Evolutionary conservation across 2,888 invertebrate species (phyloP).

Genomic region (Thumatha senex): DNA sequence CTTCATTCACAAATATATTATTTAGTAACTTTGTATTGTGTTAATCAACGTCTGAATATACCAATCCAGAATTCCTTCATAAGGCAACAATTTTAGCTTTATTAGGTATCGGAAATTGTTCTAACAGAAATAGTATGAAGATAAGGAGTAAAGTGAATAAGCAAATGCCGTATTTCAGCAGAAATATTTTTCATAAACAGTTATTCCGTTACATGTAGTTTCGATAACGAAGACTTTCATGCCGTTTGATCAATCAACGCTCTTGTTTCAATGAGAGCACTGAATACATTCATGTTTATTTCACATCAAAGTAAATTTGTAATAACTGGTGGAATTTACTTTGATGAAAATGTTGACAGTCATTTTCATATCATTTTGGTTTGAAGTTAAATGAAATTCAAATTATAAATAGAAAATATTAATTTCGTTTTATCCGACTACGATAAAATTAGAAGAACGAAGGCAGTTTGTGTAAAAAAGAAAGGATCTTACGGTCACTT

Average conservation of each 20-base stretch:
- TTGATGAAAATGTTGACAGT: too few relatives aligned
- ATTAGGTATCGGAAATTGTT: neutral
- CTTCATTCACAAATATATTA: too few relatives aligned
- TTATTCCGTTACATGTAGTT: conserved; percentile 24
- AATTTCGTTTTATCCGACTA: too few relatives aligned
- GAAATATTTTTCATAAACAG: conserved; percentile 35
- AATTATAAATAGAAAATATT: too few relatives aligned
- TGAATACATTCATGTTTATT: neutral
- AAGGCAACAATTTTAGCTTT: neutral
- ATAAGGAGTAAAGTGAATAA: neutral
- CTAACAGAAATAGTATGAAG: neutral
- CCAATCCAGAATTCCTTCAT: neutral
- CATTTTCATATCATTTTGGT: too few relatives aligned
- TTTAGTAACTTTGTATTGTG: too few relatives aligned
- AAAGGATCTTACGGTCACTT: too few relatives aligned
- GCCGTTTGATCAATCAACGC: conserved; percentile 37
- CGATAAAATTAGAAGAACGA: too few relatives aligned
- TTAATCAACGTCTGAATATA: too few relatives aligned
- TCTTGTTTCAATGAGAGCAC: conserved; percentile 35
- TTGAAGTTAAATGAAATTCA: too few relatives aligned
- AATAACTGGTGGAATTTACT: neutral
- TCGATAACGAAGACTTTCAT: conserved; percentile 43
- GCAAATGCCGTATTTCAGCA: neutral
- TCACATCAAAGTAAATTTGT: neutral
- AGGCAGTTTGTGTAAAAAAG: too few relatives aligned